Percentiles rank a stretch among this genome's conserved stretches.
Evolutionary conservation across 2,888 invertebrate species (phyloP).

Genomic region (Troides oblongomaculatus): DNA sequence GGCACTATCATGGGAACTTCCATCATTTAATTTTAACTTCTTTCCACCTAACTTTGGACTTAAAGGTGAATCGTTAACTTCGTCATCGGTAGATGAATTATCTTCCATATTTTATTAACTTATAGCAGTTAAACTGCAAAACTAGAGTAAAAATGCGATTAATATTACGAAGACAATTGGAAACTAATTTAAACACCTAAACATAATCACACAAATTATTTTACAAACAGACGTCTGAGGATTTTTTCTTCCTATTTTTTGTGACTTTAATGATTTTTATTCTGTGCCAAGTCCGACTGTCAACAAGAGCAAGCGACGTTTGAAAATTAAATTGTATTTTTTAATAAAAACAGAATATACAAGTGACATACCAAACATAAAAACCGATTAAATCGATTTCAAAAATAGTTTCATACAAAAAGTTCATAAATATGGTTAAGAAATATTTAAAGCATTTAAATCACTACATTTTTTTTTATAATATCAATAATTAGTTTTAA

Average conservation of each 20-base stretch:
- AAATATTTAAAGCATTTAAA: too few relatives aligned
- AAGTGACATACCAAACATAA: too few relatives aligned
- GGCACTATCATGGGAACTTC: slow-evolving; percentile 69
- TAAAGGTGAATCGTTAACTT: slow-evolving; percentile 56
- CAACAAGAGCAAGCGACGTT: neutral
- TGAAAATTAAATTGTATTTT: too few relatives aligned
- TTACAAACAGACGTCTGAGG: slow-evolving; percentile 16
- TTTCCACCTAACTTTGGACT: slow-evolving; percentile 62
- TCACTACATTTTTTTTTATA: too few relatives aligned
- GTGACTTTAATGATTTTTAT: slow-evolving; percentile 27
- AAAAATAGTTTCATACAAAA: too few relatives aligned
- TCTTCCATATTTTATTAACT: slow-evolving; percentile 61
- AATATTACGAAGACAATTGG: slow-evolving; percentile 11
- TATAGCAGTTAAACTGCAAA: slow-evolving; percentile 24
- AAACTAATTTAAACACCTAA: slow-evolving; percentile 16
- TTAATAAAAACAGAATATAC: too few relatives aligned
- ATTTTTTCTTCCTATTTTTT: slow-evolving; percentile 22
- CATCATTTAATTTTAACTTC: slow-evolving; percentile 71
- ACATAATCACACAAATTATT: slow-evolving; percentile 13
- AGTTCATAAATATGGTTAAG: too few relatives aligned
- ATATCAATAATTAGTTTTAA: too few relatives aligned
- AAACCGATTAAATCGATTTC: too few relatives aligned
- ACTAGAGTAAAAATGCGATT: slow-evolving; percentile 2
- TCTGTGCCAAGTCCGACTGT: slow-evolving; percentile 19
- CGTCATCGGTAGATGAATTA: slow-evolving; percentile 68